Base-by-base conservation (phyloP, 1,140 invertebrate species). In the Drosophila sucinea region DNA sequence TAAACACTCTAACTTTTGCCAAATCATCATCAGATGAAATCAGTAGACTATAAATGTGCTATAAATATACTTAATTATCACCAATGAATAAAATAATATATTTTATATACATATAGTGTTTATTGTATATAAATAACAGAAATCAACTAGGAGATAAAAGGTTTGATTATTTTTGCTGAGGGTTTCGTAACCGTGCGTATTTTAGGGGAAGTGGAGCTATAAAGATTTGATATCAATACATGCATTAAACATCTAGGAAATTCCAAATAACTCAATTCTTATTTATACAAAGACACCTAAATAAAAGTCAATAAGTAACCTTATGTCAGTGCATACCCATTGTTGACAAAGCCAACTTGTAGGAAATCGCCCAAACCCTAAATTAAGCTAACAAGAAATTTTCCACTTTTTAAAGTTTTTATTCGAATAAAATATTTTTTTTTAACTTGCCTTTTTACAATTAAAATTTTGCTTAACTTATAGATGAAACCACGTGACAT, bases 391-490 rank as follows among this genome's bases (percentile, higher is more conserved):
- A 25, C 6, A 8, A 10, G 23, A 4, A 57, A 30, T 6, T n/a
- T 7, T 4, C 32, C 44, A 23, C 27, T 17, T 77, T 86, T 73
- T 83, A 77, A 83, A 80, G 77, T 87, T 17, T 86, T 87, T 87
- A 87, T 87, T 89, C 38, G 25, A 89, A 89, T 77, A 83, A 71
- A 83, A 65, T 51, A 66, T 57, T 63, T 79, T 70, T 62, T 38
- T 38, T 69, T 62, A 73, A 64, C 61, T 54, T 32, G 51, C 63
- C 58, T 75, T 65, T 79, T 66, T 86, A 87, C 63, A 81, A 60
- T 77, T 55, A n/a, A 35, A 47, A 54, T 71, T 77, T 72, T 41
- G 51, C 47, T 67, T 69, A 72, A 85, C 78, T 78, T 68, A 78
- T 71, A 67, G 6, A 51, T 83, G 81, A 84, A 84, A 83, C 81